Evolutionary conservation across 2,888 invertebrate genomes (phyloP), one percentile per base, ranked within the genome.

Genomic region (Hemicrepidius hirtus): DNA sequence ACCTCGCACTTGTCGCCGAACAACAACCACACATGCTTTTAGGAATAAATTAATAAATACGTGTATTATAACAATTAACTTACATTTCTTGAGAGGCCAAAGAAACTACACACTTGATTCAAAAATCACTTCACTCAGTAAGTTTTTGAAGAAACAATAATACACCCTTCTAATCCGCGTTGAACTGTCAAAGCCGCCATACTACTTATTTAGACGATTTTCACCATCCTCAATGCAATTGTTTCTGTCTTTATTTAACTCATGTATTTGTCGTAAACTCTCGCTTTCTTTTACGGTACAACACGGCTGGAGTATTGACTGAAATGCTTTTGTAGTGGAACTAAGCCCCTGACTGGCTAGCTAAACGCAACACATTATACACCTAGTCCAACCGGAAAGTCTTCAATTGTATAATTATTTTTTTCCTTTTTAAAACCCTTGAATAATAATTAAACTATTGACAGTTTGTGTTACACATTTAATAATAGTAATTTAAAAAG

Each of bases 121-220:
- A 50, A 37, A 37, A 57, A 4, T 20, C 57, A 57, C 57, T 57
- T 37, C 57, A 57, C 57, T 57, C 32, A 32, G 12, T 13, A 10
- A 57, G 16, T 12, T 57, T 57, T 40, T 18, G 13, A 3, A 57
- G 10, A 55, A 41, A 55, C 16, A 66, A 53, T 44, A 68, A 68
- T 62, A 68, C 68, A 68, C 68, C 68, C 68, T 63, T 68, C 7
- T 46, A 60, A 60, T 59, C 46, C 68, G 20, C 60, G 20, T 63
- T 57, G 63, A 69, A 67, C 75, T 76, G 77, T 75, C 77, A 74
- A 74, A 77, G 75, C 69, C 72, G 75, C 77, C 77, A 77, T 75
- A 68, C 68, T 73, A 75, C 44, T 7, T 40, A 40, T 57, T 57
- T 28, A 44, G 50, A 44, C 46, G 50, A n/a, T 32, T 65, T 65